phyloP scores from a whole-genome alignment of 2,113 vertebrate species.

The pig (Sus scrofa) region T2T-Sscrofa CM000830.6:36619001-36619500 shows the following conservation, averaged over 20 bases:
- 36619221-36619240: constrained; percentile 21
- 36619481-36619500: constrained; percentile 70
- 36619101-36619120: constrained; percentile 10
- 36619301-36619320: constrained; percentile 42
- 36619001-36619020: neutral
- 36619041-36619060: neutral
- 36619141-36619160: constrained; percentile 30
- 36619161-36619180: neutral
- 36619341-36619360: constrained; percentile 35
- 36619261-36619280: constrained; percentile 27
- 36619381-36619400: constrained; percentile 74
- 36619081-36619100: neutral
- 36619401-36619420: neutral
- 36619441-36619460: constrained; percentile 57
- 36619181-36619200: constrained; percentile 26
- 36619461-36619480: constrained; percentile 74
- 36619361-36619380: constrained; percentile 64
- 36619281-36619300: neutral
- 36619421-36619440: constrained; percentile 34
- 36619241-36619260: neutral
- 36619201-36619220: constrained; percentile 21
- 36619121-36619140: neutral
- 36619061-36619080: neutral
- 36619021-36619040: neutral
- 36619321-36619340: neutral